These are phyloP conservation scores for Loripinus fragilis DNA, from an alignment of 2,888 invertebrate species.

Conservation along the genomic window DNA sequence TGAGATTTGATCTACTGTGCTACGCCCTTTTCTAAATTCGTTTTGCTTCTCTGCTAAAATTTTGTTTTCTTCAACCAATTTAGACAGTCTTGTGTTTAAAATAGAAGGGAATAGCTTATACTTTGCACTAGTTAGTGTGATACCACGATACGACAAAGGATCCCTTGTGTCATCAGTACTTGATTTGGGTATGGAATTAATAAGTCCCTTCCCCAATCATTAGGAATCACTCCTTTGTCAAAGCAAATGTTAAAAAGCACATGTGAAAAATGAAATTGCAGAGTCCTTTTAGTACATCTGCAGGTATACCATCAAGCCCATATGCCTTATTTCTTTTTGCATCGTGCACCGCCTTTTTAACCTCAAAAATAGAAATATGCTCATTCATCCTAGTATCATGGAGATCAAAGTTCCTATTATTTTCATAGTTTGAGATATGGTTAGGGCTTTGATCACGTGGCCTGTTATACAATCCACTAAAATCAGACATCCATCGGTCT, in stretches of 20 bases:
- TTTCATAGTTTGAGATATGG: conserved; percentile 7
- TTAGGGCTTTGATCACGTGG: background rate
- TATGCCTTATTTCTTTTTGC: conserved; percentile 33
- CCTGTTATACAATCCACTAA: background rate
- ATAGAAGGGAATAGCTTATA: conserved; percentile 36
- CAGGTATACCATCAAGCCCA: conserved; percentile 30
- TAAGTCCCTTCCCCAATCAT: conserved; percentile 31
- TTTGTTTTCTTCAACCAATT: background rate
- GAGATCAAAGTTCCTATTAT: background rate
- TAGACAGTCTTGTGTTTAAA: conserved; percentile 23
- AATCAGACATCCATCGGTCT: background rate
- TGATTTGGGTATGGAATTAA: conserved; percentile 38
- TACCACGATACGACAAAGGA: conserved; percentile 37
- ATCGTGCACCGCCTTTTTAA: conserved; percentile 12
- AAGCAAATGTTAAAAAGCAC: conserved; percentile 40
- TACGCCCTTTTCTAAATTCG: conserved; percentile 30
- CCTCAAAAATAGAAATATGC: conserved; percentile 6
- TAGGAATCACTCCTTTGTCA: conserved; percentile 26
- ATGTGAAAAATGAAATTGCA: conserved; percentile 23
- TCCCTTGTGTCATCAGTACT: conserved; percentile 21
- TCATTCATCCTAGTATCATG: background rate
- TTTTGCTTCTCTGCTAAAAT: conserved; percentile 36
- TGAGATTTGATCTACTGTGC: conserved; percentile 29
- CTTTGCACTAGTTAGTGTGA: conserved; percentile 21
- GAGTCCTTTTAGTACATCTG: conserved; percentile 31